Conservation (phyloP, 2,888 invertebrate genomes). For the Tachina fera region DNA sequence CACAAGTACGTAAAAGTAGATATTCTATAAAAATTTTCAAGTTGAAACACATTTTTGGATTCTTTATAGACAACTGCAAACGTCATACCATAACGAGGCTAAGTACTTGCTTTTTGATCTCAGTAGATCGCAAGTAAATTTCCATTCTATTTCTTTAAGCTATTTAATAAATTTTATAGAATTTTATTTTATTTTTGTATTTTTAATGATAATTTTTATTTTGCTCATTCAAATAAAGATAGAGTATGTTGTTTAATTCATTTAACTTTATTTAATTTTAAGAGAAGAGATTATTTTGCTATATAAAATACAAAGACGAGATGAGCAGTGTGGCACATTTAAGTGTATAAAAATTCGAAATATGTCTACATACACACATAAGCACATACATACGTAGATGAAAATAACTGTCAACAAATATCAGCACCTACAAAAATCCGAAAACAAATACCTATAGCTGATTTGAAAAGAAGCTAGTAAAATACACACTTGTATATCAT, state of each 20-base stretch:
- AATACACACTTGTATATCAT: background rate
- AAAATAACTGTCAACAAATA: background rate
- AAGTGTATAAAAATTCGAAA: conserved; percentile 9
- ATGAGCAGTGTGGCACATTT: conserved; percentile 73
- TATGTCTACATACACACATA: background rate
- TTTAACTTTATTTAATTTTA: conserved; percentile 53
- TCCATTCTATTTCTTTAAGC: conserved; percentile 51
- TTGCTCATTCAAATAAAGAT: conserved; percentile 54
- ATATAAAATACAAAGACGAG: conserved; percentile 73
- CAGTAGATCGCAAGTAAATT: conserved; percentile 51
- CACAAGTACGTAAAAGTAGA: no score
- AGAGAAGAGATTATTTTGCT: conserved; percentile 66
- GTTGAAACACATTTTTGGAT: no score
- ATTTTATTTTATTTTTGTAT: conserved; percentile 51
- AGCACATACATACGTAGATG: no score
- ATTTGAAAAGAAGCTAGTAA: conserved; percentile 11
- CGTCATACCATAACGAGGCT: conserved; percentile 29
- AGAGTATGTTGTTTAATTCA: conserved; percentile 53
- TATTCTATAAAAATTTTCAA: no score
- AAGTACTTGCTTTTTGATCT: conserved; percentile 34
- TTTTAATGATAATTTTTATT: conserved; percentile 60
- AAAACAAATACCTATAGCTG: conserved; percentile 27
- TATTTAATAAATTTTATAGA: conserved; percentile 25
- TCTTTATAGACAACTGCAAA: no score
- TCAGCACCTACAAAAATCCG: conserved; percentile 4